Evolutionary conservation across 2,797 vertebrate genomes (phyloP).

Genomic region (Danio choprae): DNA sequence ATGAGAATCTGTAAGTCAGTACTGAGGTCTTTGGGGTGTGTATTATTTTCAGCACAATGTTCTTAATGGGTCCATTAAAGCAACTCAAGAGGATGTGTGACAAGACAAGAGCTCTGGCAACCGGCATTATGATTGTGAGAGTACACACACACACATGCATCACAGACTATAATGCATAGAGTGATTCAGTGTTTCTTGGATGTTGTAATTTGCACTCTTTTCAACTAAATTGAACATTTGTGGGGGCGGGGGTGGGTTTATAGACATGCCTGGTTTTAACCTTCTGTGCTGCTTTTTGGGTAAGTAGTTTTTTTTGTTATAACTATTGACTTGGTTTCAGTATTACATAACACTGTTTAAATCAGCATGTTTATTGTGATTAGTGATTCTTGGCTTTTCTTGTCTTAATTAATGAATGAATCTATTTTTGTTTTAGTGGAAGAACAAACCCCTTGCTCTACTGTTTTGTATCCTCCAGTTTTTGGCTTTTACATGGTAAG

Average conservation of each 20-base stretch:
- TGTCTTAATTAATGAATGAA: not conserved
- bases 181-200: not conserved
- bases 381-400: not conserved
- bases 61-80: slow-evolving; percentile 88
- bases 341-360: not conserved
- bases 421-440: slow-evolving; percentile 77
- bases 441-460: slow-evolving; percentile 80
- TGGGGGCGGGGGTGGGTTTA: slow-evolving; percentile 32
- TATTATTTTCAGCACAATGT: slow-evolving; percentile 80
- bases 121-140: slow-evolving; percentile 88
- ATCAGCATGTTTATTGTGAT: not conserved
- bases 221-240: not conserved
- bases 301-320: slow-evolving; percentile 70
- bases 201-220: not conserved
- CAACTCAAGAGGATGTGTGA: slow-evolving; percentile 93
- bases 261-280: slow-evolving; percentile 86
- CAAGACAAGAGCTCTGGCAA: slow-evolving; percentile 85
- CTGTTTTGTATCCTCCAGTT: slow-evolving; percentile 90
- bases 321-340: not conserved
- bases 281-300: slow-evolving; percentile 90
- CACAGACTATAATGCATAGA: not conserved
- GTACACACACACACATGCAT: slow-evolving; percentile 16
- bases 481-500: slow-evolving; percentile 89
- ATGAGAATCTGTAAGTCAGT: not conserved
- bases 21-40: slow-evolving; percentile 6